Evolutionary conservation across 2,888 invertebrate species (phyloP).

Genomic region (Phytoseiulus persimilis): DNA sequence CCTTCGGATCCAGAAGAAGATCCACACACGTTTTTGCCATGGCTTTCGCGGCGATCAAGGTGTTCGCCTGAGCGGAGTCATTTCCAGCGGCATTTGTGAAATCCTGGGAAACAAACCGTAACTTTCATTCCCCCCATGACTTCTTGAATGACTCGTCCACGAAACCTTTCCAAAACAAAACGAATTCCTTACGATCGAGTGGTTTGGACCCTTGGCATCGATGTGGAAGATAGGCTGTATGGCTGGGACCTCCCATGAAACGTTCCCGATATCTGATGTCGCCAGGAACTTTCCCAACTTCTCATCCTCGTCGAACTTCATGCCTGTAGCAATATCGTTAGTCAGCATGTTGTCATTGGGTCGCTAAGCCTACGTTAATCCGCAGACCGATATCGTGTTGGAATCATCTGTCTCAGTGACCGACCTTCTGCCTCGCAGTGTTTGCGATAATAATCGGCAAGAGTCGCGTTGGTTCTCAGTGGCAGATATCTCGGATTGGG

Average conservation of each 20-base stretch:
- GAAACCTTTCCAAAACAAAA: too few species aligned
- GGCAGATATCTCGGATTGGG: background rate
- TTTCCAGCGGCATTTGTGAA: slow-evolving; percentile 47
- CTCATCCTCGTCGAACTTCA: slow-evolving; percentile 40
- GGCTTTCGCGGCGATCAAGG: slow-evolving; percentile 46
- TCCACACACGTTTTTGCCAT: slow-evolving; percentile 47
- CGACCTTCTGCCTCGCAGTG: slow-evolving; percentile 9
- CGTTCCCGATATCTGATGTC: slow-evolving; percentile 50
- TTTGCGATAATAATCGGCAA: background rate
- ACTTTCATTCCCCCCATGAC: too few species aligned
- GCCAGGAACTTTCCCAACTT: slow-evolving; percentile 42
- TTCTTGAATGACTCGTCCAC: too few species aligned
- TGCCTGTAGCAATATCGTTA: too few species aligned
- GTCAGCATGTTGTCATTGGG: too few species aligned
- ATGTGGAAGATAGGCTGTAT: slow-evolving; percentile 47
- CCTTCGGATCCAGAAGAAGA: slow-evolving; percentile 43
- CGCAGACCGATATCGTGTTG: too few species aligned
- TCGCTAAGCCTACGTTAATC: too few species aligned
- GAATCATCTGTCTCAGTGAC: background rate
- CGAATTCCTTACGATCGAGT: slow-evolving; percentile 45
- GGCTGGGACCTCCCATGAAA: slow-evolving; percentile 48
- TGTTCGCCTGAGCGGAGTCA: slow-evolving; percentile 44
- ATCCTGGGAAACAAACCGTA: slow-evolving; percentile 41
- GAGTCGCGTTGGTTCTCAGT: background rate
- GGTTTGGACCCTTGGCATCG: slow-evolving; percentile 46